These are phyloP conservation scores for Lissocephala sabroskyi DNA, from an alignment of 2,888 invertebrate genomes.

Conservation along the genomic window DNA sequence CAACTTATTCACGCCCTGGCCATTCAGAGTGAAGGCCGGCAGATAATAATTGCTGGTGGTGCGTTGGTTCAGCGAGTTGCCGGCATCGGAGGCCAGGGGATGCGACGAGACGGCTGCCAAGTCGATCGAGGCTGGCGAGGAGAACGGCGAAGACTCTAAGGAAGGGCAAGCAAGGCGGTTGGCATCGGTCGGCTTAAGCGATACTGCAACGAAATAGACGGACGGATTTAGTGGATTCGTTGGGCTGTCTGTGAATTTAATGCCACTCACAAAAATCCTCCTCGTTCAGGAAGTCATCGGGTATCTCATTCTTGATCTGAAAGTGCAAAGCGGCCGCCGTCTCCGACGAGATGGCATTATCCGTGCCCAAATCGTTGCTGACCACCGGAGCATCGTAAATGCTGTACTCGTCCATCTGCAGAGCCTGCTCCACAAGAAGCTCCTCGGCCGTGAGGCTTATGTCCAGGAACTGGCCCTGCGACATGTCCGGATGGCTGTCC, in stretches of 20 bases:
- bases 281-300: slow-evolving; percentile 52
- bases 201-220: slow-evolving; percentile 46
- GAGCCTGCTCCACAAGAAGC: slow-evolving; percentile 71
- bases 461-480: slow-evolving; percentile 55
- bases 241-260: no score
- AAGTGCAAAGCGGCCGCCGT: slow-evolving; percentile 63
- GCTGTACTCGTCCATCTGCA: slow-evolving; percentile 71
- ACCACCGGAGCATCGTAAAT: slow-evolving; percentile 53
- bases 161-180: slow-evolving; percentile 64
- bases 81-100: slow-evolving; percentile 15
- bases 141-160: slow-evolving; percentile 69
- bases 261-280: slow-evolving; percentile 65
- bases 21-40: slow-evolving; percentile 54
- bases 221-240: no score
- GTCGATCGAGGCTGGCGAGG: slow-evolving; percentile 69
- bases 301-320: slow-evolving; percentile 65
- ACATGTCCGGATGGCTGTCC: slow-evolving; percentile 11
- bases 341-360: slow-evolving; percentile 65
- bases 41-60: slow-evolving; percentile 42
- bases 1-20: slow-evolving; percentile 33
- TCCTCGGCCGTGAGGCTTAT: slow-evolving; percentile 70
- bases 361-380: slow-evolving; percentile 46
- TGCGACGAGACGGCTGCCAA: slow-evolving; percentile 40
- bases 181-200: slow-evolving; percentile 41
- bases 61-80: slow-evolving; percentile 18